Conservation (phyloP, 2,797 vertebrate genomes). For the Anas bahamensis region DNA sequence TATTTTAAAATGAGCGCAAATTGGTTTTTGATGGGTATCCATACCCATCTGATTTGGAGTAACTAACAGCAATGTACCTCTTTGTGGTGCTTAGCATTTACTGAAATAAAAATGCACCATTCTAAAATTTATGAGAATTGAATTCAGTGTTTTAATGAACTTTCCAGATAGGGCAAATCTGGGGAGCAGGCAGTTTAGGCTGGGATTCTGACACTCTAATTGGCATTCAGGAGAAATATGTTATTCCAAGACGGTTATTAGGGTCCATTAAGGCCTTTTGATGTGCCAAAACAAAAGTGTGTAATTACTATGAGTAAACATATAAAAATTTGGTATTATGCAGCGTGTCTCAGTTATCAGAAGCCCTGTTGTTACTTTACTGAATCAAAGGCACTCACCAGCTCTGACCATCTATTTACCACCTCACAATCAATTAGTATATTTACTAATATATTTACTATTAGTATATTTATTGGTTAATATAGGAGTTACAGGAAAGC, state of each 20-base stretch:
- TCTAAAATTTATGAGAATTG: slow-evolving; percentile 44
- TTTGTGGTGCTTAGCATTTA: slow-evolving; percentile 16
- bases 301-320: neutral
- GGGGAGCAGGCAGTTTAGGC: neutral
- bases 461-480: neutral
- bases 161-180: slow-evolving; percentile 7
- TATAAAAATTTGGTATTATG: neutral
- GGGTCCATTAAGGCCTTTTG: neutral
- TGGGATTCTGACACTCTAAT: neutral
- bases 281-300: neutral
- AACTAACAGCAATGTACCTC: neutral
- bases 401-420: neutral
- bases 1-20: slow-evolving; percentile 12
- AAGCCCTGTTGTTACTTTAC: neutral
- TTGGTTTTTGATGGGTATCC: neutral
- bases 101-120: slow-evolving; percentile 39
- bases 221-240: neutral
- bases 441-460: neutral
- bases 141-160: slow-evolving; percentile 23
- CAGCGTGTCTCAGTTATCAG: neutral
- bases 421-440: slow-evolving; percentile 9
- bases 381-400: neutral
- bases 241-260: neutral
- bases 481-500: slow-evolving; percentile 49
- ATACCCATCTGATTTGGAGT: neutral